Conservation (phyloP, 2,797 vertebrate genomes). For the Orientallactaga sibirica region DNA sequence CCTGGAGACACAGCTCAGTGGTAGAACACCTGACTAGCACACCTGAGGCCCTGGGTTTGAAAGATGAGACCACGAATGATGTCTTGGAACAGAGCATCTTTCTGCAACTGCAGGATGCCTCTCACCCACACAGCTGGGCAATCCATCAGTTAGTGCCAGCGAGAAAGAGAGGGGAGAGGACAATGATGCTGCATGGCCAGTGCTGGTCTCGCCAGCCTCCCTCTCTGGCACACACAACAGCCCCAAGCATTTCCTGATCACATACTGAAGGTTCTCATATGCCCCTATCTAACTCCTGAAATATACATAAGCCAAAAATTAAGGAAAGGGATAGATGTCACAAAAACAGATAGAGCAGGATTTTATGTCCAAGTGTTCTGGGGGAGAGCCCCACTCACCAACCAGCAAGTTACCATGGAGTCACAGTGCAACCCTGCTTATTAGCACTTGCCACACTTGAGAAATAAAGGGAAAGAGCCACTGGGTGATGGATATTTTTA, state of each 20-base stretch:
- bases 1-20: neutral
- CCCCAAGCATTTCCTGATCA: neutral
- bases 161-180: neutral
- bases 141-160: neutral
- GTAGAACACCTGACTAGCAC: neutral
- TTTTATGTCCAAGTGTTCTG: neutral
- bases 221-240: neutral
- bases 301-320: neutral
- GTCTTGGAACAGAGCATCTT: too few species aligned
- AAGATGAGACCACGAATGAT: neutral
- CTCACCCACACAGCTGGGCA: neutral
- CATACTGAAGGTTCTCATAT: neutral
- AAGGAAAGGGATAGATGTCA: slow-evolving; percentile 17
- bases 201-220: too few species aligned
- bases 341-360: slow-evolving; percentile 50
- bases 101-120: neutral
- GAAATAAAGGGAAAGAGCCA: neutral
- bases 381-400: neutral
- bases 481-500: slow-evolving; percentile 50
- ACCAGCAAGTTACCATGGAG: neutral
- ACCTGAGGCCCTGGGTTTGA: neutral
- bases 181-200: rapidly evolving
- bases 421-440: neutral
- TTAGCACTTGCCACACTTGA: neutral
- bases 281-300: slow-evolving; percentile 2